phyloP scores from a whole-genome alignment of 2,888 invertebrate species.

The Chloroclysta siterata region DNA sequence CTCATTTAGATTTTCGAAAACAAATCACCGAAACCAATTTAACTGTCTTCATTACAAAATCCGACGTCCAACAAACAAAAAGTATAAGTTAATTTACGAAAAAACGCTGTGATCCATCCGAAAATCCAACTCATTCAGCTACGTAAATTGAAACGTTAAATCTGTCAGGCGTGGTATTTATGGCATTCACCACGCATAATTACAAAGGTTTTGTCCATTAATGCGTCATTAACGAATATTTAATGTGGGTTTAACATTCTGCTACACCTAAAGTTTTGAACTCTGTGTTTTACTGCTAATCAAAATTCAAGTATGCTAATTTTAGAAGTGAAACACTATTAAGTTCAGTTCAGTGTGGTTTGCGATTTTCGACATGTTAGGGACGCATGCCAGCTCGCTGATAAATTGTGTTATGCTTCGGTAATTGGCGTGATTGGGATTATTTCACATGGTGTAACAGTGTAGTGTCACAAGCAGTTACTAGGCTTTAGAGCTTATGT shows the following conservation, averaged over 20 bases:
- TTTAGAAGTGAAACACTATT: slow-evolving; percentile 63
- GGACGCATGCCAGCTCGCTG: slow-evolving; percentile 33
- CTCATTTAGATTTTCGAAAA: slow-evolving; percentile 3
- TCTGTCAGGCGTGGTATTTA: slow-evolving; percentile 53
- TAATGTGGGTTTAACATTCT: slow-evolving; percentile 62
- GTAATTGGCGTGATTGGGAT: slow-evolving; percentile 10
- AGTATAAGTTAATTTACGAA: slow-evolving; percentile 34
- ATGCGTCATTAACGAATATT: slow-evolving; percentile 58
- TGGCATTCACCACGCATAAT: slow-evolving; percentile 61
- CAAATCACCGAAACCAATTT: slow-evolving; percentile 14
- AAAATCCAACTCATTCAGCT: slow-evolving; percentile 41
- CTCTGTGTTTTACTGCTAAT: slow-evolving; percentile 73
- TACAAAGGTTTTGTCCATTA: slow-evolving; percentile 74
- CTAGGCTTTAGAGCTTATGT: no score
- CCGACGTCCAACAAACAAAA: slow-evolving; percentile 21
- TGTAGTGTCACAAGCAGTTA: no score
- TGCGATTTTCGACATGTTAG: slow-evolving; percentile 37
- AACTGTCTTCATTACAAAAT: slow-evolving; percentile 8
- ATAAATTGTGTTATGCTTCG: slow-evolving; percentile 35
- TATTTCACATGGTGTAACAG: background rate
- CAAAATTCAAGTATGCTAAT: slow-evolving; percentile 82
- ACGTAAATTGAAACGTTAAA: slow-evolving; percentile 46
- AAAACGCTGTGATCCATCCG: slow-evolving; percentile 25
- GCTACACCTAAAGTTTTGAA: slow-evolving; percentile 52
- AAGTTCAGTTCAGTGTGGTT: slow-evolving; percentile 52